Evolutionary conservation across 2,797 vertebrate genomes (phyloP).

Genomic region (Jordanella pulchra): DNA sequence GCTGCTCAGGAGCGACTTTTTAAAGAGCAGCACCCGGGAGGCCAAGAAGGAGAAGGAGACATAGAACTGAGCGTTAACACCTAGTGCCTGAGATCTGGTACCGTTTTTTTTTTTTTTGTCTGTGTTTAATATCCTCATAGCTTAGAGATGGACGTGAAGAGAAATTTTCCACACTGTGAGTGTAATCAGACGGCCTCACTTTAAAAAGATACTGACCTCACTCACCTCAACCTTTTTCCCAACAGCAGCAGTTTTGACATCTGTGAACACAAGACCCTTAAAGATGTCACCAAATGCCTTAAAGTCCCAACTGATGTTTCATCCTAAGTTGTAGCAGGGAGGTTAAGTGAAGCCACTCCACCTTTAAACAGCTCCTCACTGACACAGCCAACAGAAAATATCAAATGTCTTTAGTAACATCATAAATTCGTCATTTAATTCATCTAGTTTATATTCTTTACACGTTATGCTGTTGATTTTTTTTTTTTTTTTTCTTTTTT

Average conservation of each 20-base stretch:
- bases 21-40: constrained; percentile 73
- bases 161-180: not conserved
- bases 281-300: constrained; percentile 44
- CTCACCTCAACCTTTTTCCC: constrained; percentile 3
- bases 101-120: not conserved
- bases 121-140: constrained; percentile 13
- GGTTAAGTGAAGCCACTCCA: constrained; percentile 15
- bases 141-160: constrained; percentile 2
- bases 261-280: constrained; percentile 16
- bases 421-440: constrained; percentile 10
- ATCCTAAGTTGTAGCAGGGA: constrained; percentile 34
- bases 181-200: constrained; percentile 10
- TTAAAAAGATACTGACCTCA: constrained; percentile 11
- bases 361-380: constrained; percentile 5
- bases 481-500: constrained; percentile 16
- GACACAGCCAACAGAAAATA: constrained; percentile 11
- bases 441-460: constrained; percentile 11
- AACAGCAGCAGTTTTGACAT: constrained; percentile 16
- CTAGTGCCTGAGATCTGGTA: constrained; percentile 27
- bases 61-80: constrained; percentile 46
- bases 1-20: constrained; percentile 87
- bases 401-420: constrained; percentile 12
- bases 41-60: constrained; percentile 74
- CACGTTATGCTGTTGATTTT: constrained; percentile 8
- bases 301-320: constrained; percentile 22